Base-by-base conservation (phyloP, 2,797 vertebrate genomes). In the Crypturellus tataupa region DNA sequence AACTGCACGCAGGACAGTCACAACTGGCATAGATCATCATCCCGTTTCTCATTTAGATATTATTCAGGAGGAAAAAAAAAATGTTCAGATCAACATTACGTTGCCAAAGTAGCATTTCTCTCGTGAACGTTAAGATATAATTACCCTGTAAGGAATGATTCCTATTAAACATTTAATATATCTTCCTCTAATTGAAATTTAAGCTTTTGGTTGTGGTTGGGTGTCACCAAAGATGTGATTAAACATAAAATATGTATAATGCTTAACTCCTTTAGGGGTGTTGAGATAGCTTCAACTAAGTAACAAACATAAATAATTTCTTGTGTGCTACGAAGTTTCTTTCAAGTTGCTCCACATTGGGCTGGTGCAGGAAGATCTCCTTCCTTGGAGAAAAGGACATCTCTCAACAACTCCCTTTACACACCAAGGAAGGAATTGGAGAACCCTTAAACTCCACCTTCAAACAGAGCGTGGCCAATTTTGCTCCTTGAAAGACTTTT, bases 181-280 rank as follows among this genome's bases (percentile, higher is more conserved):
- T 65, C 79, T 96, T 87, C 88, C 81, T 95, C 89, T 96, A 97
- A 97, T 95, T 95, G 95, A 96, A 97, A 97, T 95, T 88, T 85
- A 97, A 97, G 80, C 93, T 93, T 93, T 94, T 71, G 84, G 79
- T 96, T 97, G 95, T 91, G 93, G 84, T 93, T 96, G 67, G 73
- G n/a, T 97, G 90, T 97, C 96, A 91, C 72, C 77, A 62, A 95
- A 96, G 94, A 97, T 91, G 95, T 90, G 86, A 97, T 95, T 97
- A 94, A 96, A 94, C 86, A 96, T 97, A 87, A 97, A 97, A 97
- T 96, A 97, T 97, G 84, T 88, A 97, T 95, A 95, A 84, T 3
- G 35, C 27, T 91, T 96, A 94, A 92, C 86, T 97, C 89, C 86
- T 96, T 92, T 77, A 79, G 51, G 78, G 70, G 62, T 96, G 82